These are phyloP conservation scores for Agrochola macilenta DNA, from an alignment of 2,888 invertebrate species.

Conservation along the genomic window DNA sequence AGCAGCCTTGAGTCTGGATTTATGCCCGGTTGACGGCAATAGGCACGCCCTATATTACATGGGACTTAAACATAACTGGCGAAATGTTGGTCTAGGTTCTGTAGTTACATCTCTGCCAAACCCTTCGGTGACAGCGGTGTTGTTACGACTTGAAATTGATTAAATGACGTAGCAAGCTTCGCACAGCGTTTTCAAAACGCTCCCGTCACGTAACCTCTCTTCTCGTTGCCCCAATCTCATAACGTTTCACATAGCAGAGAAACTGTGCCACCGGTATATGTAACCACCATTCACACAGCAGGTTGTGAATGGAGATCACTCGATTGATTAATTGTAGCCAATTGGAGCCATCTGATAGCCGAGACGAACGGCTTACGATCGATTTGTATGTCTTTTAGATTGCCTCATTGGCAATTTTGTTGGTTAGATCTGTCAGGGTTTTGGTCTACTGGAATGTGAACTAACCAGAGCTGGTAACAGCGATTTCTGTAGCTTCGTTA, in stretches of 20 bases:
- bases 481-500: neutral
- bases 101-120: neutral
- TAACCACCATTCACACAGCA: conserved; percentile 67
- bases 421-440: conserved; percentile 6
- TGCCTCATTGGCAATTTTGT: conserved; percentile 17
- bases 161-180: neutral
- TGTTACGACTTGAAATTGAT: neutral
- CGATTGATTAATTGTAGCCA: conserved; percentile 69
- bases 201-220: neutral
- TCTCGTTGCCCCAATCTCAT: conserved; percentile 39
- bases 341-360: conserved; percentile 58
- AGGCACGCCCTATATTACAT: neutral
- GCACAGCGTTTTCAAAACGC: neutral
- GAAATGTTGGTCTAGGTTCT: neutral
- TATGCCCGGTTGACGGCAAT: neutral
- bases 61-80: too few species aligned
- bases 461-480: neutral
- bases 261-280: conserved; percentile 67
- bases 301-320: conserved; percentile 68
- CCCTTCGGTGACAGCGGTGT: too few species aligned
- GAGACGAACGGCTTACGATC: conserved; percentile 36
- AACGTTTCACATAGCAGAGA: conserved; percentile 64
- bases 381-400: conserved; percentile 42
- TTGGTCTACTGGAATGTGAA: neutral
- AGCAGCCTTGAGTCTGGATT: neutral